Evolutionary conservation across 2,113 vertebrate species (phyloP).

Genomic region (Athene cunicularia): DNA sequence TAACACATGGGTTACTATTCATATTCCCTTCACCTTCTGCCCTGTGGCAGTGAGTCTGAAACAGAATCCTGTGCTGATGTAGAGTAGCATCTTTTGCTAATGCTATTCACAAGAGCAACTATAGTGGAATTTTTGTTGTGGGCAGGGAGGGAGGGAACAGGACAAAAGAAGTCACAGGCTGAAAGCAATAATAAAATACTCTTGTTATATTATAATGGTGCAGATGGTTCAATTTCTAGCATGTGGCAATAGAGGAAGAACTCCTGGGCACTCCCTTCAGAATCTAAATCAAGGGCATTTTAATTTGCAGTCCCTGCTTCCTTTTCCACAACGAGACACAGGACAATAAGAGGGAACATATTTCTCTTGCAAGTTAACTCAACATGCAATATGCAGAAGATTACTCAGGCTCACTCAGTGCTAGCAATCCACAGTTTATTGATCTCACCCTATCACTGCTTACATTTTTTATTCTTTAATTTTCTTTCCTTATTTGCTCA

Average conservation of each 20-base stretch:
- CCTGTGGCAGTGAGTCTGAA: background rate
- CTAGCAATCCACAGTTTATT: slow-evolving; percentile 75
- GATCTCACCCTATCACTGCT: slow-evolving; percentile 74
- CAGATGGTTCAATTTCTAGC: slow-evolving; percentile 14
- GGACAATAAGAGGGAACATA: slow-evolving; percentile 62
- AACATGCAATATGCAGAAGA: slow-evolving; percentile 73
- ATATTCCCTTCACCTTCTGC: background rate
- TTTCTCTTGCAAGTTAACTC: slow-evolving; percentile 80
- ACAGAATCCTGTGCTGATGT: background rate
- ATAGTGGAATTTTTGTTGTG: background rate
- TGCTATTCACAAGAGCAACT: background rate
- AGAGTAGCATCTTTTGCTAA: background rate
- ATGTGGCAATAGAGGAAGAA: slow-evolving; percentile 30
- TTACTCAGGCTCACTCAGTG: slow-evolving; percentile 73
- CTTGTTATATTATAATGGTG: slow-evolving; percentile 39
- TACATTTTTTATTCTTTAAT: slow-evolving; percentile 82
- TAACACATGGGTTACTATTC: background rate
- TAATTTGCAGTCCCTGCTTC: slow-evolving; percentile 75
- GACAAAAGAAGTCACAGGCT: slow-evolving; percentile 29
- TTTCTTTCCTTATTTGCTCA: slow-evolving; percentile 80
- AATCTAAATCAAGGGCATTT: slow-evolving; percentile 76
- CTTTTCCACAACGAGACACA: slow-evolving; percentile 46
- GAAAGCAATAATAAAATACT: slow-evolving; percentile 55
- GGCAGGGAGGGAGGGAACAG: fast-evolving
- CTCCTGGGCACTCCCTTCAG: slow-evolving; percentile 62